These are phyloP conservation scores for Pseudomyrmex dendroicus DNA, from an alignment of 1,140 invertebrate genomes.

Conservation along the genomic window DNA sequence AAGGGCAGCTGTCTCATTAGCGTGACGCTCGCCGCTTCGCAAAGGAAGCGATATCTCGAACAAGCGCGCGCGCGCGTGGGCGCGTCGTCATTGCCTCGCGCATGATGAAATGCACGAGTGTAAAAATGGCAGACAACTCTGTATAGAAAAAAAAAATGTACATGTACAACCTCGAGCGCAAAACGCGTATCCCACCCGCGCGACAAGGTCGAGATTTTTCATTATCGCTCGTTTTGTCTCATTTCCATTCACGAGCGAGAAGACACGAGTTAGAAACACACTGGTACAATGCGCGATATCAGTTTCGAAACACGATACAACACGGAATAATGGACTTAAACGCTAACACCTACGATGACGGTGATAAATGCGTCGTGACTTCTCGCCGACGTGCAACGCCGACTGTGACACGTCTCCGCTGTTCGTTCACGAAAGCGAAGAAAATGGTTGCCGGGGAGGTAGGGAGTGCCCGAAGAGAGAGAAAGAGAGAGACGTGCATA, in stretches of 20 bases:
- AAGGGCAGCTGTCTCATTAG: conserved; percentile 77
- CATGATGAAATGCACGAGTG: conserved; percentile 14
- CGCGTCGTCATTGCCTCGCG: conserved; percentile 14
- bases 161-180: background rate
- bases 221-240: conserved; percentile 21
- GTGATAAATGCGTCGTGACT: conserved; percentile 53
- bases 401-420: background rate
- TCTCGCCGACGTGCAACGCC: conserved; percentile 23
- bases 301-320: conserved; percentile 50
- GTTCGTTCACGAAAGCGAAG: conserved; percentile 28
- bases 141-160: background rate
- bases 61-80: background rate
- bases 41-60: conserved; percentile 44
- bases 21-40: conserved; percentile 42
- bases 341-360: conserved; percentile 38
- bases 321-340: conserved; percentile 58
- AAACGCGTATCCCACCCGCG: background rate
- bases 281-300: conserved; percentile 52
- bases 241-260: conserved; percentile 12
- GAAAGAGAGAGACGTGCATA: background rate
- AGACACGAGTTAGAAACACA: conserved; percentile 36
- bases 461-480: too few relatives aligned
- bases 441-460: background rate
- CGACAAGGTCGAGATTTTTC: background rate
- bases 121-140: background rate